Base-by-base conservation (phyloP, 2,888 invertebrate genomes). In the Melinaea menophilus region DNA sequence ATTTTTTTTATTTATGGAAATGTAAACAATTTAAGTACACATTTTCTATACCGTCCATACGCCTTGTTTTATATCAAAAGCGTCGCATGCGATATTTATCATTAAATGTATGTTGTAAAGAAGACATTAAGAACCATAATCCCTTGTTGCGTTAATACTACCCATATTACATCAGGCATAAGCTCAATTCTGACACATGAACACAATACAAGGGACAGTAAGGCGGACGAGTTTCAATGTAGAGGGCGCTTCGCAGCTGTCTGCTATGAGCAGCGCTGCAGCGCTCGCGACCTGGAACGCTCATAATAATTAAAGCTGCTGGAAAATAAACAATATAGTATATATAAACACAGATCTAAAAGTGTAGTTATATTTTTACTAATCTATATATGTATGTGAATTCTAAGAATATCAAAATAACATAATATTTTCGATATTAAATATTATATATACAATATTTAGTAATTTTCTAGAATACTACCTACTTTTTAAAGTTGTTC, bases 181-280 rank as follows among this genome's bases (percentile, higher is more conserved):
- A 51, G 51, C 51, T 51, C 51, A 51, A 51, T 51, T 7, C 31
- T 31, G 7, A 22, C 22, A 31, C 22, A 51, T 51, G 51, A 51
- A 51, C 51, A 55, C 9, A 55, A 54, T 47, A 59, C 47, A 58
- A 35, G n/a, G 58, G 56, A 68, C 41, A 73, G 70, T 66, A 66
- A 68, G 82, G 82, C 81, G 83, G 85, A 79, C 75, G 77, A 51
- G 51, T 31, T 31, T 51, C 51, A 51, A 31, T 31, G 51, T 51
- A 51, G 51, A 51, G 51, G 51, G 9, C 64, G 72, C 78, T 79
- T 70, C 71, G 72, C 64, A 64, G 66, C 63, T 66, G 76, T 73
- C 76, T 86, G 90, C 86, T 90, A 90, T 79, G 90, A 88, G 73
- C 90, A 90, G 69, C 89, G 78, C 69, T 90, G 90, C 48, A 86